Conservation (phyloP, 64 coral and sea anemone genomes). For the Montipora efflorescens region DNA sequence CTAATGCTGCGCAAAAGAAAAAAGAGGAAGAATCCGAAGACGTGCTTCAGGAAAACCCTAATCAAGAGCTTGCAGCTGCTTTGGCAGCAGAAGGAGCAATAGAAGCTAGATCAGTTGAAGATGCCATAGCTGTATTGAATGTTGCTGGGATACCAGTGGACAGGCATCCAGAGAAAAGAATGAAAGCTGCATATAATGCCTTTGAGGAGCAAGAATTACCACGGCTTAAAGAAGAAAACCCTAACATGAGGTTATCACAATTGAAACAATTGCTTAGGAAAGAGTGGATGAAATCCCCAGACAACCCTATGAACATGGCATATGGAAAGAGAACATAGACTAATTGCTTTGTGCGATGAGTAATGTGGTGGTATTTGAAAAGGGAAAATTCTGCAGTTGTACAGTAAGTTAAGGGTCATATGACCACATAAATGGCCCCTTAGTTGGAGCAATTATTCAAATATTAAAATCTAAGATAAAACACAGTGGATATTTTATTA, state of each 20-base stretch:
- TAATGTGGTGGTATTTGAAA: too few species aligned
- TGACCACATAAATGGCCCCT: too few species aligned
- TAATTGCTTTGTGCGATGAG: neutral
- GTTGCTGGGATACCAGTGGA: conserved; percentile 61
- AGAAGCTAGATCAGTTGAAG: conserved; percentile 93
- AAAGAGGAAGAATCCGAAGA: conserved; percentile 67
- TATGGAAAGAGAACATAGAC: conserved; percentile 50
- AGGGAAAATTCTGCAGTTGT: too few species aligned
- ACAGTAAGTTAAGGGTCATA: too few species aligned
- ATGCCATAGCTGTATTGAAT: conserved; percentile 88
- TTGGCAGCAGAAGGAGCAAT: conserved; percentile 84
- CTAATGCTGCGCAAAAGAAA: conserved; percentile 12
- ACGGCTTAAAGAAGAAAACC: conserved; percentile 86
- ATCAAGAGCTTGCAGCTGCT: conserved; percentile 79
- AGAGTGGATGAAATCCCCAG: conserved; percentile 97
- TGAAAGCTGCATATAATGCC: conserved; percentile 88
- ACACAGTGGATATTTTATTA: too few species aligned
- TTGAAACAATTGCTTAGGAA: conserved; percentile 96
- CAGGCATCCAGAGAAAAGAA: conserved; percentile 92
- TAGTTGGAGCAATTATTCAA: too few species aligned
- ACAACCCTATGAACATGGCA: conserved; percentile 91
- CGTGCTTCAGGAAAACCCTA: conserved; percentile 90
- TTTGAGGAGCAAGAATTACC: conserved; percentile 91
- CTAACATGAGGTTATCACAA: conserved; percentile 94
- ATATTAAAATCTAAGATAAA: too few species aligned